Conservation (phyloP, 2,797 vertebrate genomes). For the Galagoides demidoff region DNA sequence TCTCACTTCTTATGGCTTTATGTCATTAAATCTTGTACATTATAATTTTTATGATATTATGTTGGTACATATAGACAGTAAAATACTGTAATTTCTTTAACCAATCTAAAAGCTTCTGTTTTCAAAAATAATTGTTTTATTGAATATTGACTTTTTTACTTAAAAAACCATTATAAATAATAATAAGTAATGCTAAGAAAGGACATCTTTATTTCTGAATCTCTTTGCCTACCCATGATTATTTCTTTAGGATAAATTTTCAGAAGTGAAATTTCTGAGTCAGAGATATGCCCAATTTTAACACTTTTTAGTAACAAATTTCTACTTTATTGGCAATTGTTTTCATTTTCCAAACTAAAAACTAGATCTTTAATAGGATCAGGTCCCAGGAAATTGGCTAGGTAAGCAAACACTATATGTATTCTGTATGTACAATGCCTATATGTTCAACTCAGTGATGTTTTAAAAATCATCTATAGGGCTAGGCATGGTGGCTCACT, state of each 20-base stretch:
- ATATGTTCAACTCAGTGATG: background rate
- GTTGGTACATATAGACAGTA: background rate
- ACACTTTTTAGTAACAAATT: background rate
- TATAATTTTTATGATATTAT: background rate
- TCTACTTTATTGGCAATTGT: background rate
- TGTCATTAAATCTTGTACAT: background rate
- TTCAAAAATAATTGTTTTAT: background rate
- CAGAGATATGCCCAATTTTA: background rate
- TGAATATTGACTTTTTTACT: slow-evolving; percentile 39
- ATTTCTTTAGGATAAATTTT: background rate
- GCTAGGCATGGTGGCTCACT: too few relatives aligned
- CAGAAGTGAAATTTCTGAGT: background rate
- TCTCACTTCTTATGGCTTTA: background rate
- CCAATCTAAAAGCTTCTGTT: background rate
- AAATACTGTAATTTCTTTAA: background rate
- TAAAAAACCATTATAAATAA: background rate
- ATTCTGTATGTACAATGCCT: background rate
- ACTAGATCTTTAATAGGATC: background rate
- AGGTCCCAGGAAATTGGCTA: background rate
- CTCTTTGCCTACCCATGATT: background rate
- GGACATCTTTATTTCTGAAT: background rate
- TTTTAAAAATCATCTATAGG: background rate
- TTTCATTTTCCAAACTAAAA: background rate
- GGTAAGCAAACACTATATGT: background rate
- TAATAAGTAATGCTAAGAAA: background rate